Evolutionary conservation across 2,113 vertebrate genomes (phyloP).

Genomic region (Barnardius zonarius): DNA sequence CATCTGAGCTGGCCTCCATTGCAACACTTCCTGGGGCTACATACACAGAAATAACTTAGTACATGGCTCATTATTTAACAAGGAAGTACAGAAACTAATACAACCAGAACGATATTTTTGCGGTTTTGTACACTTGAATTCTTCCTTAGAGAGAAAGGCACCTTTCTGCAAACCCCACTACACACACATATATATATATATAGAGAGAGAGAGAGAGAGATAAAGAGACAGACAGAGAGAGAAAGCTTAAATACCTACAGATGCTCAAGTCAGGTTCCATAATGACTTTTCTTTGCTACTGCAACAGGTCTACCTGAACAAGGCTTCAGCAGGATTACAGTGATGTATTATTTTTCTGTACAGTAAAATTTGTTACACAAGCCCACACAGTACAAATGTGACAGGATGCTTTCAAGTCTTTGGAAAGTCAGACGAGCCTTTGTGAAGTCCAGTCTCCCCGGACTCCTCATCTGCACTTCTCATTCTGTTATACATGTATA

Average conservation of each 20-base stretch:
- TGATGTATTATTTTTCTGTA: neutral
- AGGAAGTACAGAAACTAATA: neutral
- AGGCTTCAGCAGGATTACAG: neutral
- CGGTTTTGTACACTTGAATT: neutral
- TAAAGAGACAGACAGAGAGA: neutral
- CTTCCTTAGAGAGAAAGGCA: neutral
- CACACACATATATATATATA: accelerated
- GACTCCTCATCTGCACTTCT: neutral
- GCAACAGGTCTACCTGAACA: neutral
- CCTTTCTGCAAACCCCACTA: neutral
- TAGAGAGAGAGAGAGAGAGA: neutral
- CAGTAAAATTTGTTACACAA: neutral
- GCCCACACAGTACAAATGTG: neutral
- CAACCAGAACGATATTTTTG: neutral
- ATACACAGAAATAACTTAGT: neutral
- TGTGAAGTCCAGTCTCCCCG: neutral
- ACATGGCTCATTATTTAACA: neutral
- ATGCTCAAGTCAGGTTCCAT: neutral
- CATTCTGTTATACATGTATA: neutral
- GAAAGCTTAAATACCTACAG: neutral
- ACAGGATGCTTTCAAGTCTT: neutral
- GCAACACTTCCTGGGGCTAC: conserved; percentile 73
- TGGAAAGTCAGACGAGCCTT: neutral
- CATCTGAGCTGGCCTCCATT: conserved; percentile 80
- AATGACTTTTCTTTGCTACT: neutral